phyloP scores from a whole-genome alignment of 2,113 vertebrate genomes.

The Geococcyx californianus region DNA sequence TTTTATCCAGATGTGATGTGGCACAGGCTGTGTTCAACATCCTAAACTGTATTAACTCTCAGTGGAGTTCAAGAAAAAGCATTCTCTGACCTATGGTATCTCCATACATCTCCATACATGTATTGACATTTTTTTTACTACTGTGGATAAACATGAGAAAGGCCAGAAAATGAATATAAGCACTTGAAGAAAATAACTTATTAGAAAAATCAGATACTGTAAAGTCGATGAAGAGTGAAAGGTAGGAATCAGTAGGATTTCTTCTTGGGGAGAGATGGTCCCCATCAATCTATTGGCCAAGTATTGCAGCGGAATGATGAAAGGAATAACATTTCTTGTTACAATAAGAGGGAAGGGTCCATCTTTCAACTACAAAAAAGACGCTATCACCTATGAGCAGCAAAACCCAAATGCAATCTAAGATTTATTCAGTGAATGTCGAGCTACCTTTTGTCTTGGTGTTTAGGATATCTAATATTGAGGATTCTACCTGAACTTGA shows the following conservation, averaged over 20 bases:
- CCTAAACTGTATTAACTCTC: neutral
- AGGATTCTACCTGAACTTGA: neutral
- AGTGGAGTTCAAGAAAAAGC: neutral
- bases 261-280: neutral
- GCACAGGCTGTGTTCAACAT: neutral
- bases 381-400: accelerated
- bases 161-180: neutral
- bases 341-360: neutral
- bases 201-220: neutral
- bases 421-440: neutral
- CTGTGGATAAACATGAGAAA: neutral
- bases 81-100: neutral
- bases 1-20: neutral
- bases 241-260: neutral
- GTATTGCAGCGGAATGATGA: neutral
- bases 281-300: neutral
- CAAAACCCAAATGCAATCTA: neutral
- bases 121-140: neutral
- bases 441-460: neutral
- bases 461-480: accelerated
- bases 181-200: neutral
- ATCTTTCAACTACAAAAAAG: neutral
- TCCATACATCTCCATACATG: neutral
- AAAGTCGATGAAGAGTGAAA: neutral
- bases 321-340: neutral